Evolutionary conservation across 2,797 vertebrate genomes (phyloP).

Genomic region (Tokudaia tokunoshimensis): DNA sequence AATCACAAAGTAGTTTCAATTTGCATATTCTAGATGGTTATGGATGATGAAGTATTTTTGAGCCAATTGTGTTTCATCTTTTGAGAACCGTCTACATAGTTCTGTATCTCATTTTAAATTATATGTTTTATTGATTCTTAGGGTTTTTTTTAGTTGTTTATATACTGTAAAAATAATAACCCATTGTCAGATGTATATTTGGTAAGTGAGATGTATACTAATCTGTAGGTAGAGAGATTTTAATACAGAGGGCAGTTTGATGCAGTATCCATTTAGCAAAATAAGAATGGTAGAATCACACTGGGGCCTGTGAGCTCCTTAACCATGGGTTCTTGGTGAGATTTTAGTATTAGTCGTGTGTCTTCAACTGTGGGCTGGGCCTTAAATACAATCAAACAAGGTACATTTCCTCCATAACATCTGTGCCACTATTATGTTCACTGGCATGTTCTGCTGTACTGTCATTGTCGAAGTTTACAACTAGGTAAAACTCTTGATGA

Average conservation of each 20-base stretch:
- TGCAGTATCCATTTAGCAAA: background rate
- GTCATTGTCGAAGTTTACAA: background rate
- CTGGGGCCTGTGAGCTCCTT: background rate
- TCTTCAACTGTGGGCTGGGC: background rate
- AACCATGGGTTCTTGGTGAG: background rate
- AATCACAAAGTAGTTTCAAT: background rate
- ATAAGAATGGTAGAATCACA: background rate
- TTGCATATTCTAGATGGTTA: background rate
- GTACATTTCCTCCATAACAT: background rate
- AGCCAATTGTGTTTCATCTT: background rate
- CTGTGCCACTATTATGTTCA: background rate
- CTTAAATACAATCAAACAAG: background rate
- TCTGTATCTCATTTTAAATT: background rate
- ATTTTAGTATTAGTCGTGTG: background rate
- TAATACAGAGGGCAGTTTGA: background rate
- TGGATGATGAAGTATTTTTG: background rate
- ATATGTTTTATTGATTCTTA: background rate
- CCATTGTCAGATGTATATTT: background rate
- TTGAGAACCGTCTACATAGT: background rate
- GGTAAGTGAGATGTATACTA: background rate
- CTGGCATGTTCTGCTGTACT: background rate
- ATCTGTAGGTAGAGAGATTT: background rate
- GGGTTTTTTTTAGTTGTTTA: background rate
- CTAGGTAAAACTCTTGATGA: background rate
- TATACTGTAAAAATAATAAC: background rate